phyloP scores from a whole-genome alignment of 2,797 vertebrate species.

The Sebastiscus albofasciatus region DNA sequence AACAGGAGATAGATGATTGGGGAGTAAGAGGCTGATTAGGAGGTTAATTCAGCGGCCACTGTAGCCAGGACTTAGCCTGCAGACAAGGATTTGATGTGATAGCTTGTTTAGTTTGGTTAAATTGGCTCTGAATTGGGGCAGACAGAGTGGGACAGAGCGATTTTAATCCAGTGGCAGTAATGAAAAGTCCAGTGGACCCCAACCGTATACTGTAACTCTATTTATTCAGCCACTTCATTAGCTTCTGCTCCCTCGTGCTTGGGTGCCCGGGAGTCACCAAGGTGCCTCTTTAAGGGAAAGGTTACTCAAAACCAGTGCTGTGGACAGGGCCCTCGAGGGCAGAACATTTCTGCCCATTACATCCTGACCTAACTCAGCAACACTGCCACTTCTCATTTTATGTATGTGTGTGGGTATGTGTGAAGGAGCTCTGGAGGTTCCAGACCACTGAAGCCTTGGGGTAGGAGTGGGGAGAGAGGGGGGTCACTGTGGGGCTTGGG shows the following conservation, averaged over 20 bases:
- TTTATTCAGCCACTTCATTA: conserved; percentile 80
- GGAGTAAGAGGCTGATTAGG: conserved; percentile 69
- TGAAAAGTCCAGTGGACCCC: conserved; percentile 74
- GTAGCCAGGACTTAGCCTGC: conserved; percentile 63
- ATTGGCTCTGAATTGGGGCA: conserved; percentile 73
- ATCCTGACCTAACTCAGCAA: conserved; percentile 82
- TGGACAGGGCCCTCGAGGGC: conserved; percentile 68
- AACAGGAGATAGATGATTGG: conserved; percentile 68
- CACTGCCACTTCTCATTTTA: conserved; percentile 81
- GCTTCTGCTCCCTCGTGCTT: conserved; percentile 35
- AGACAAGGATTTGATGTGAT: conserved; percentile 80
- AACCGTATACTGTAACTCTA: conserved; percentile 72
- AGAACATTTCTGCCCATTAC: conserved; percentile 80
- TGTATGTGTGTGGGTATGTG: conserved; percentile 61
- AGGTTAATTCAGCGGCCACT: conserved; percentile 75
- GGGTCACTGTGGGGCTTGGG: conserved; percentile 63
- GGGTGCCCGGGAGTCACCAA: conserved; percentile 58
- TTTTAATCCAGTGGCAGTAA: conserved; percentile 79
- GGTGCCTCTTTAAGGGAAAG: conserved; percentile 77
- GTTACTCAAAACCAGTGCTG: conserved; percentile 73
- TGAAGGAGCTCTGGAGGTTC: conserved; percentile 68
- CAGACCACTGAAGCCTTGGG: conserved; percentile 68
- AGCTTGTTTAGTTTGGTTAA: conserved; percentile 82
- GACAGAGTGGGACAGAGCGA: conserved; percentile 71
- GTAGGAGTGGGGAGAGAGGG: background rate